Evolutionary conservation across 2,113 vertebrate species (phyloP).

Genomic region (Corvus cornix): DNA sequence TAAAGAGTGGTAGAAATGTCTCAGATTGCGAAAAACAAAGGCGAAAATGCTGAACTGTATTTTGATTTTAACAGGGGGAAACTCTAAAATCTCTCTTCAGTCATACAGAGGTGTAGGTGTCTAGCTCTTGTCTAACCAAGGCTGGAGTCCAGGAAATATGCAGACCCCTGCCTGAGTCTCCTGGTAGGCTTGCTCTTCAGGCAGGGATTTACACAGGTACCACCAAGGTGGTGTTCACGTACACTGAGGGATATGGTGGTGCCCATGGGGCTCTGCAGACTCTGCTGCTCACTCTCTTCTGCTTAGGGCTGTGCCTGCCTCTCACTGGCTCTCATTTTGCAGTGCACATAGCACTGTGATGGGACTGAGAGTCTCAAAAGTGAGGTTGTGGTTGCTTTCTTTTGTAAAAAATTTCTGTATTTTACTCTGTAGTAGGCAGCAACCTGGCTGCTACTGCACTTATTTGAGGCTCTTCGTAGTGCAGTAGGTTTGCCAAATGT

Average conservation of each 20-base stretch:
- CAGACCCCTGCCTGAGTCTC: background rate
- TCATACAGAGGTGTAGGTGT: background rate
- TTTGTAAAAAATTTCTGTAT: background rate
- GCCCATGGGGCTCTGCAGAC: background rate
- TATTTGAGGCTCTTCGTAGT: background rate
- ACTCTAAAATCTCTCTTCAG: background rate
- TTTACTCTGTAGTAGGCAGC: background rate
- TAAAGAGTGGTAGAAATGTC: background rate
- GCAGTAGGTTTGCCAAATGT: background rate
- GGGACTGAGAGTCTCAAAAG: background rate
- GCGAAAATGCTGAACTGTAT: background rate
- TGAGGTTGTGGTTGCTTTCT: background rate
- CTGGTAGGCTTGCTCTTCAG: background rate
- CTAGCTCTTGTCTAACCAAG: background rate
- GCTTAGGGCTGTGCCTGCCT: background rate
- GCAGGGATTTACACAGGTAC: background rate
- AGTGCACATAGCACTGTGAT: background rate
- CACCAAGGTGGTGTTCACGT: background rate
- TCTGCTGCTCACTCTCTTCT: background rate
- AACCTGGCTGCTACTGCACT: background rate
- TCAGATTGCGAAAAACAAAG: background rate
- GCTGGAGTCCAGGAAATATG: background rate
- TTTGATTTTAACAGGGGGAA: background rate
- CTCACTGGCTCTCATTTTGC: background rate
- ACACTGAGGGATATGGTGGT: background rate